phyloP scores from a whole-genome alignment of 30 jellyfish, hydroid and myxozoan genomes.

The Sanderia malayensis region DNA sequence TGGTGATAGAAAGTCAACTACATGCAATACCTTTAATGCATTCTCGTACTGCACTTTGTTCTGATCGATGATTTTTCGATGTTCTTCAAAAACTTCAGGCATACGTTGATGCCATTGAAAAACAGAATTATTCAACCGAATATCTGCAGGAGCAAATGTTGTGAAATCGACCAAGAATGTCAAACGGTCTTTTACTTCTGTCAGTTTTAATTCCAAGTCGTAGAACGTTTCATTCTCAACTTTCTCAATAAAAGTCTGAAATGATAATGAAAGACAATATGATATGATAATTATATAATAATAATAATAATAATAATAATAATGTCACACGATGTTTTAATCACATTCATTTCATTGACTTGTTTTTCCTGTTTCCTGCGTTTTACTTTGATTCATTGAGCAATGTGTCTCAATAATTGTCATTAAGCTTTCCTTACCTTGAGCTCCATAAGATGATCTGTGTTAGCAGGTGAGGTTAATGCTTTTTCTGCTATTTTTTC shows the following conservation, averaged over 20 bases:
- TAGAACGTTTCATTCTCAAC: conserved; percentile 85
- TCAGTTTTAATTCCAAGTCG: conserved; percentile 70
- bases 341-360: too few relatives aligned
- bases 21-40: conserved; percentile 26
- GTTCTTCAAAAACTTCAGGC: conserved; percentile 98
- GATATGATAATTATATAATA: too few relatives aligned
- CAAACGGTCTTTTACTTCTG: conserved; percentile 74
- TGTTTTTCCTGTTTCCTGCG: too few relatives aligned
- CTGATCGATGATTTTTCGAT: conserved; percentile 72
- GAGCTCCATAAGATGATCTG: conserved; percentile 92
- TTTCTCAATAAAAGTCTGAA: conserved; percentile 65
- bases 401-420: too few relatives aligned
- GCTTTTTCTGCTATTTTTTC: conserved; percentile 96
- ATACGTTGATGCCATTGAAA: conserved; percentile 98
- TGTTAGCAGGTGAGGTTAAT: conserved; percentile 88
- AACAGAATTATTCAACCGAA: conserved; percentile 78
- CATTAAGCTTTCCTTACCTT: too few relatives aligned
- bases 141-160: conserved; percentile 93
- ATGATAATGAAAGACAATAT: not conserved
- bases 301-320: too few relatives aligned
- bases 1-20: not conserved
- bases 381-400: too few relatives aligned
- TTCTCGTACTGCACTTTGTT: conserved; percentile 84
- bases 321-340: too few relatives aligned
- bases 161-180: conserved; percentile 81